phyloP scores from a whole-genome alignment of 2,888 invertebrate genomes.

The Microctonus hyperodae region DNA sequence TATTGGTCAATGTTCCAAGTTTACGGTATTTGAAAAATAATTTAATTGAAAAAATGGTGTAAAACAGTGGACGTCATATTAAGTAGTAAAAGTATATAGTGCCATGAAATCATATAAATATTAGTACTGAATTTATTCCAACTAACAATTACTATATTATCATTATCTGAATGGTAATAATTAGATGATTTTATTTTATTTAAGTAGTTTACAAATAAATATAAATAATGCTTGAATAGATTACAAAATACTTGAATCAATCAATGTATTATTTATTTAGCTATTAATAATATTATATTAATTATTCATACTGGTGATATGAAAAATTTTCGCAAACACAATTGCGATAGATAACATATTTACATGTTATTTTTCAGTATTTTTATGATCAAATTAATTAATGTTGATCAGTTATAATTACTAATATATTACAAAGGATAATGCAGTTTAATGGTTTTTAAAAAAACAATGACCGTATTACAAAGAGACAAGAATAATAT shows the following conservation, averaged over 20 bases:
- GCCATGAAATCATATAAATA: not conserved
- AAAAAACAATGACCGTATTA: conserved; percentile 26
- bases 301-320: not conserved
- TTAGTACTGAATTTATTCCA: not conserved
- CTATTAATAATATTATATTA: not conserved
- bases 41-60: conserved; percentile 15
- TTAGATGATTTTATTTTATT: not conserved
- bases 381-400: conserved; percentile 1
- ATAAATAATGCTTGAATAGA: not conserved
- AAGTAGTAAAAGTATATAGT: not conserved
- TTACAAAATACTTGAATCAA: not conserved
- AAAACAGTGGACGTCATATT: conserved; percentile 8
- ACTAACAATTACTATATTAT: not conserved
- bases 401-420: not conserved
- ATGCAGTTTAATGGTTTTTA: too few relatives aligned
- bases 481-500: conserved; percentile 13
- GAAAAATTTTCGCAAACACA: not conserved
- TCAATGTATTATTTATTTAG: not conserved
- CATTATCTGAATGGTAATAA: not conserved
- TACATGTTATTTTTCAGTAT: not conserved
- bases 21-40: not conserved
- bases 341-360: not conserved
- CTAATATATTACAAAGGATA: too few relatives aligned
- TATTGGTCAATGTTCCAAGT: not conserved
- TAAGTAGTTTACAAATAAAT: not conserved